Base-by-base conservation (phyloP, 2,888 invertebrate genomes). In the Chrysolina oricalcia region DNA sequence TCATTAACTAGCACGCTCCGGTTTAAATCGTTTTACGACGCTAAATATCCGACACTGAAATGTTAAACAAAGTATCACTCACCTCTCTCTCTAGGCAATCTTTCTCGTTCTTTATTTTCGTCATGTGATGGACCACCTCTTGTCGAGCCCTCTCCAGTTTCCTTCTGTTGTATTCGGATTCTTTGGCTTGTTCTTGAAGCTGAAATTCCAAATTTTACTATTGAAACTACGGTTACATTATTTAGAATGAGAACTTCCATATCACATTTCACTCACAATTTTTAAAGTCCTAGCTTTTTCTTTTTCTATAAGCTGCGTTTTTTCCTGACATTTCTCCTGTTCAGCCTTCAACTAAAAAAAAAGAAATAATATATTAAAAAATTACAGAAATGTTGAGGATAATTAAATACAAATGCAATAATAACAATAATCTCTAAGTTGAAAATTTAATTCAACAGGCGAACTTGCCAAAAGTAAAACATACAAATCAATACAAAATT, bases 61-160 rank as follows among this genome's bases (percentile, higher is more conserved):
- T 17, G 48, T 48, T 48, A 56, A 56, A 13, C 23, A 56, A 23
- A 59, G 35, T n/a, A n/a, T 59, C n/a, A 59, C 59, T 59, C 59
- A 92, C 92, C 89, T 92, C 92, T 86, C 89, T 86, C 85, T 92
- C 91, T 70, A 91, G 87, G 70, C 88, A 88, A 81, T 92, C 91
- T 77, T 91, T 91, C 85, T 92, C 91, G 48, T 90, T 89, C 66
- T 90, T 90, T 80, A 92, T 91, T 80, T 89, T 90, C 17, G 91
- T 91, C 84, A 91, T 91, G 84, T 91, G 92, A 73, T 90, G 89
- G 78, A 92, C 90, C 56, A 91, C 91, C 85, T 92, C 92, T 84
- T 91, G 90, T 64, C 92, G 87, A 10, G 92, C 92, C 77, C 90
- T 87, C 84, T 92, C 92, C 74, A 92, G 87, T 78, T 90, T 89